These are phyloP conservation scores for Pheucticus melanocephalus DNA, from an alignment of 2,113 vertebrate genomes.

Conservation along the genomic window DNA sequence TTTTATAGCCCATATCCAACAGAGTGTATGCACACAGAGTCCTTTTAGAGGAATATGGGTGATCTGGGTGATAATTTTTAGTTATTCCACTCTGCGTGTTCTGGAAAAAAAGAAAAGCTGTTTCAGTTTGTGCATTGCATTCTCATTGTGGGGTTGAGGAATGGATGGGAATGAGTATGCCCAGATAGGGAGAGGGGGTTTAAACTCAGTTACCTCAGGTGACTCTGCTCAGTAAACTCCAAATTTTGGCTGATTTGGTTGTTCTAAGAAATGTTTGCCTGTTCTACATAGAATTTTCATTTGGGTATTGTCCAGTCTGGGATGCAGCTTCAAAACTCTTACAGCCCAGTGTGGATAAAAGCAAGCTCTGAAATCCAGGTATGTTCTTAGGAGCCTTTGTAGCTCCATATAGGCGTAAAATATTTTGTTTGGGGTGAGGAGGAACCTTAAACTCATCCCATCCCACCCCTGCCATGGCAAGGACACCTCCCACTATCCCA, in stretches of 20 bases:
- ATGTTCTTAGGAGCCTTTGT: background rate
- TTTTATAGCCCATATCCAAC: rapidly evolving
- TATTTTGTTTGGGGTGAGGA: background rate
- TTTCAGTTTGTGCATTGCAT: background rate
- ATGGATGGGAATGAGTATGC: background rate
- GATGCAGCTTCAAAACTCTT: background rate
- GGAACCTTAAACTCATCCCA: background rate
- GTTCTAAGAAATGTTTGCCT: background rate
- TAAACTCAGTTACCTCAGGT: background rate
- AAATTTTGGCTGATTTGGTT: background rate
- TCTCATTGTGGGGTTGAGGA: background rate
- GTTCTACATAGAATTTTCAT: background rate
- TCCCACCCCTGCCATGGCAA: background rate
- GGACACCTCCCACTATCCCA: rapidly evolving
- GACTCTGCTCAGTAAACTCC: background rate
- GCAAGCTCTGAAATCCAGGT: background rate
- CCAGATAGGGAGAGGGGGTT: rapidly evolving
- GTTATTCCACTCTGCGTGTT: background rate
- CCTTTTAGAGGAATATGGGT: rapidly evolving
- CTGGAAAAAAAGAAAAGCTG: background rate
- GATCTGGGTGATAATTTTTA: background rate
- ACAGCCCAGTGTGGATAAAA: no score
- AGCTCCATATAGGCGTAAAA: rapidly evolving
- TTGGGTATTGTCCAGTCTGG: no score
- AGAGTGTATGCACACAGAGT: rapidly evolving